phyloP scores from a whole-genome alignment of 2,888 invertebrate genomes.

The Griposia aprilina region DNA sequence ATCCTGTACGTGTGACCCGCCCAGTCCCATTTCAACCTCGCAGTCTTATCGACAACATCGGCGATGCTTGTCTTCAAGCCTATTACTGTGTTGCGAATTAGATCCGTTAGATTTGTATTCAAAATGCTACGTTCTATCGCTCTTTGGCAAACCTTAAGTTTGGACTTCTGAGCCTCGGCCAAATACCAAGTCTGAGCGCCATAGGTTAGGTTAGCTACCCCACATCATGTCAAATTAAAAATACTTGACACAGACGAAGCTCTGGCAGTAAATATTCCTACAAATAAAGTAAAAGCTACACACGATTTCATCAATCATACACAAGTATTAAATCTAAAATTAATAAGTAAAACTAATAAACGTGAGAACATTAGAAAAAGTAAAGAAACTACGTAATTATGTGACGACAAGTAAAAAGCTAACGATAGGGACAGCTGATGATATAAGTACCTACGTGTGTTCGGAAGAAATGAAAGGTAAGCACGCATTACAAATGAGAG shows the following conservation, averaged over 20 bases:
- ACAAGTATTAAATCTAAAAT: slow-evolving; percentile 44
- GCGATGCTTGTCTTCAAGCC: too few species aligned
- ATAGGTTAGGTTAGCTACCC: too few species aligned
- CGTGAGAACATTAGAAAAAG: slow-evolving; percentile 63
- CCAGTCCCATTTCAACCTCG: too few species aligned
- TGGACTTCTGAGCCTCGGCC: too few species aligned
- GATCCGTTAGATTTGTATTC: too few species aligned
- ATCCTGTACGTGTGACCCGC: too few species aligned
- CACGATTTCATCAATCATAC: slow-evolving; percentile 20
- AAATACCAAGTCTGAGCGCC: too few species aligned
- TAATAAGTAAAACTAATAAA: slow-evolving; percentile 47
- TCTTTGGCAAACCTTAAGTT: too few species aligned
- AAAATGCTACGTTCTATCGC: too few species aligned
- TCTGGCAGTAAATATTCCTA: not conserved
- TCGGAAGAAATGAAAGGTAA: slow-evolving; percentile 55
- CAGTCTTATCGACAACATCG: too few species aligned
- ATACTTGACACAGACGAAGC: not conserved
- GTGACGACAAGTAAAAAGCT: slow-evolving; percentile 64
- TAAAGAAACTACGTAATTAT: slow-evolving; percentile 59
- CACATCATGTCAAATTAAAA: not conserved
- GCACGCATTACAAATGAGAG: slow-evolving; percentile 56
- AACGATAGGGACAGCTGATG: slow-evolving; percentile 60
- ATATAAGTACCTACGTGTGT: slow-evolving; percentile 42
- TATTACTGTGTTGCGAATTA: too few species aligned
- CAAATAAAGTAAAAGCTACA: not conserved